phyloP scores from a whole-genome alignment of 2,113 vertebrate species.

The Pandion haliaetus region DNA sequence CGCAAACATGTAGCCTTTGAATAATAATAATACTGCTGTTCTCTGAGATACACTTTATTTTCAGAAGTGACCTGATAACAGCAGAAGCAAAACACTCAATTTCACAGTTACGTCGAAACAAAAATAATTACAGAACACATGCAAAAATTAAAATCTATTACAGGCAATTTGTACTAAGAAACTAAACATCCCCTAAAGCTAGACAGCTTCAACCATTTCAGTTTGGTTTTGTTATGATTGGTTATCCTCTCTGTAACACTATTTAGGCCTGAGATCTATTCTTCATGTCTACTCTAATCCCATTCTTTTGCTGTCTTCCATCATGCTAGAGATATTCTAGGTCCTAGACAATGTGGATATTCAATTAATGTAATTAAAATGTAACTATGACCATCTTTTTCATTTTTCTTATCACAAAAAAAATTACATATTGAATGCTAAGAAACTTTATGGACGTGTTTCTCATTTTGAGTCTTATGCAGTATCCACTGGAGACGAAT shows the following conservation, averaged over 20 bases:
- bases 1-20: conserved; percentile 34
- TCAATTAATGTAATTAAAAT: conserved; percentile 19
- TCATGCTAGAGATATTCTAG: neutral
- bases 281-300: neutral
- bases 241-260: neutral
- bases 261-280: conserved; percentile 3
- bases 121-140: conserved; percentile 45
- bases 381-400: neutral
- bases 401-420: neutral
- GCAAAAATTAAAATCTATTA: conserved; percentile 61
- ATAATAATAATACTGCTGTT: conserved; percentile 32
- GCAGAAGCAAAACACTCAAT: conserved; percentile 60
- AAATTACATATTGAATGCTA: neutral
- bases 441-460: neutral
- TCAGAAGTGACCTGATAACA: conserved; percentile 52
- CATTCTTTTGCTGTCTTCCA: neutral
- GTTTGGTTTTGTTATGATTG: neutral
- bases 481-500: neutral
- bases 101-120: conserved; percentile 53
- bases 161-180: conserved; percentile 30
- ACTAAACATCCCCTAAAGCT: conserved; percentile 6
- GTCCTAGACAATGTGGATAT: neutral
- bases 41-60: conserved; percentile 44
- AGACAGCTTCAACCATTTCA: neutral
- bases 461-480: neutral